These are phyloP conservation scores for Cirrhinus molitorella DNA, from an alignment of 2,797 vertebrate genomes.

Conservation along the genomic window DNA sequence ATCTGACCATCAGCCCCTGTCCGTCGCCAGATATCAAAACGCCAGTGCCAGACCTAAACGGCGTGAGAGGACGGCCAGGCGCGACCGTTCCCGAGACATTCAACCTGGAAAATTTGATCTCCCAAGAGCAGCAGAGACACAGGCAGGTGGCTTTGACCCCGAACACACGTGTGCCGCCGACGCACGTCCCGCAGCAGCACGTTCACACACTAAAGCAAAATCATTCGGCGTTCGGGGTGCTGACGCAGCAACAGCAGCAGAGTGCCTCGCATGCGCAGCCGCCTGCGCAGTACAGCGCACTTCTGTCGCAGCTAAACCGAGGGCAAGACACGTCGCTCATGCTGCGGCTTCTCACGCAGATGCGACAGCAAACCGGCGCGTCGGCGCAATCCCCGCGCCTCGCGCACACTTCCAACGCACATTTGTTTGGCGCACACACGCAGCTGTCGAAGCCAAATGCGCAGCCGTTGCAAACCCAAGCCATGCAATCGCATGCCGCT, in stretches of 20 bases:
- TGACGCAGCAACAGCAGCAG: conserved; percentile 54
- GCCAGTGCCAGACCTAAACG: conserved; percentile 39
- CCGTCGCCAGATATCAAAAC: conserved; percentile 76
- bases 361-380: background rate
- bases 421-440: background rate
- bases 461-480: conserved; percentile 45
- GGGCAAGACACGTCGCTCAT: background rate
- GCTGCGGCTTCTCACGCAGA: conserved; percentile 27
- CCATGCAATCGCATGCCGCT: conserved; percentile 44
- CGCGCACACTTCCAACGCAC: background rate
- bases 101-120: conserved; percentile 75
- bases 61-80: conserved; percentile 1
- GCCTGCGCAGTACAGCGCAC: background rate
- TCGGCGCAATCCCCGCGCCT: background rate
- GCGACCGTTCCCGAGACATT: conserved; percentile 68
- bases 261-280: background rate
- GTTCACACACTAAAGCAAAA: conserved; percentile 56
- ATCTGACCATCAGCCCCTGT: conserved; percentile 86
- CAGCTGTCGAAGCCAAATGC: background rate
- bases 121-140: conserved; percentile 63
- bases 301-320: conserved; percentile 27
- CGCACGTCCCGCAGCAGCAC: conserved; percentile 25
- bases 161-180: background rate
- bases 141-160: conserved; percentile 24
- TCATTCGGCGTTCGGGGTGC: conserved; percentile 39